Base-by-base conservation (phyloP, 53 echinoderm and acorn worm genomes). In the Patiria pectinifera region DNA sequence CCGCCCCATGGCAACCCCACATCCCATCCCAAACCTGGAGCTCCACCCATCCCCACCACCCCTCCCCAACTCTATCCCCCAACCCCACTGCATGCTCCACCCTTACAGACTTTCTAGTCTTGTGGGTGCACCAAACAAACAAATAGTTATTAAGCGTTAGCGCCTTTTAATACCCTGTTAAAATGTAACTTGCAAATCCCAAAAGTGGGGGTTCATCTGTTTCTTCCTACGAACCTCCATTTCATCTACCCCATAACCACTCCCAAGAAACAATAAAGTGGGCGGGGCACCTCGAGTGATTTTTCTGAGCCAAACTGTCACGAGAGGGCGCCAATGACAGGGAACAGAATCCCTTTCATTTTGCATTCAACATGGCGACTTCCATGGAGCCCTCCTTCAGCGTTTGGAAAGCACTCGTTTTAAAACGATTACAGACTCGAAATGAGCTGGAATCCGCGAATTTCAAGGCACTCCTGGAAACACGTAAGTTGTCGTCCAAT, bases 391-490 rank as follows among this genome's bases (percentile, higher is more conserved):
- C 66, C 66, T 76, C 87, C 35, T 84, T 49, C 45, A 49, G 74
- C 18, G 86, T 77, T 25, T 96, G 96, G 95, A 95, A 94, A 92
- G 92, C 86, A 49, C 45, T 89, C 46, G 91, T 95, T 71, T 93
- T 95, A 48, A 62, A 86, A 80, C 92, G 94, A 71, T 76, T 96
- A 22, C 77, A 91, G 78, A 95, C 43, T 48, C 88, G 96, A 95
- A 93, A 96, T 86, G 95, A 93, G 78, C 66, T 59, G 61, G 96
- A 96, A 89, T 91, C 82, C 4, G 15, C 62, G 23, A 15, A 48
- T 35, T 93, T 86, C 75, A 93, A 91, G 70, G 76, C 95, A 58
- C 22, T 95, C 24, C 78, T 95, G 78, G 96, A 96, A 77, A 93
- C 95, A 80, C 96, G 96, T 96, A 94, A 96, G 96, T 96, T 24